Base-by-base conservation (phyloP, 2,113 vertebrate genomes). In the Melanocharis versteri region DNA sequence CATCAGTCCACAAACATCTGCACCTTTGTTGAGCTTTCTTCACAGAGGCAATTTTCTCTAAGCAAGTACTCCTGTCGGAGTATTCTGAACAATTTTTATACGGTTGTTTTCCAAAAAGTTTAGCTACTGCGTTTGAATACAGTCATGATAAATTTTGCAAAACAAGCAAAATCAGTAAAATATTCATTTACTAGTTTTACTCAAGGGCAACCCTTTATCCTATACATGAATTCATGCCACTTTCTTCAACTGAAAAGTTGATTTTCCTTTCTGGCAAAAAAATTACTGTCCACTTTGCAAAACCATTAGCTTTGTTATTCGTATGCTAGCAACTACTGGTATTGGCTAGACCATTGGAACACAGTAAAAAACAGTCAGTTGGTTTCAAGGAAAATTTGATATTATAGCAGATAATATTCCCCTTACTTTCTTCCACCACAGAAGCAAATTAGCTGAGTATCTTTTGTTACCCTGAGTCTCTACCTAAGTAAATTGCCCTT, bases 71-170 rank as follows among this genome's bases (percentile, higher is more conserved):
- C 73, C 64, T 89, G 51, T 93, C 83, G 75, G 14, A 86, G 58
- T 91, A 94, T 86, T 96, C 56, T 91, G 84, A 93, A 84, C 65
- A 94, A 83, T 64, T 95, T 96, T 91, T 66, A 16, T 18, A 56
- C 66, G 47, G 21, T 35, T 87, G 35, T 90, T 96, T 97, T 96
- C 83, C 68, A 91, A 92, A 95, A 93, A 53, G 22, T 89, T 93
- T 94, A 94, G 61, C 61, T 91, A 91, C 71, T 95, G 83, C 73
- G 18, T 91, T 94, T 96, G 78, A 94, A 66, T 86, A 94, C 31
- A 96, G 70, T 93, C 89, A 80, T 82, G 13, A 82, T 24, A 80
- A 79, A 89, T 94, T 96, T 87, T 96, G 77, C 72, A 90, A 56
- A 95, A 37, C 33, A 80, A 96, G 65, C 50, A 94, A 94, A 96